Base-by-base conservation (phyloP, 53 echinoderm and acorn worm genomes). In the Crossaster papposus region DNA sequence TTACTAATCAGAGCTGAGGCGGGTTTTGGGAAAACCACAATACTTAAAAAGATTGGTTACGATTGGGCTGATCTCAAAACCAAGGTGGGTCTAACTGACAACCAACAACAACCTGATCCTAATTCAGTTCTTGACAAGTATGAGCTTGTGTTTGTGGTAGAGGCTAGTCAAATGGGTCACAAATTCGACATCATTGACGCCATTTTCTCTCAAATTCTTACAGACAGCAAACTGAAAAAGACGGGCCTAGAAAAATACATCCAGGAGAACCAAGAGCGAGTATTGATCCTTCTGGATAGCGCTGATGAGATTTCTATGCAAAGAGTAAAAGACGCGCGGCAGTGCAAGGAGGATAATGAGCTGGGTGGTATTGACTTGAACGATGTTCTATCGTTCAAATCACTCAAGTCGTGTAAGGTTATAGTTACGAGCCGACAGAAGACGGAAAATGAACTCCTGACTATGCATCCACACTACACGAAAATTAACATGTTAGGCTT, bases 21-120 rank as follows among this genome's bases (percentile, higher is more conserved):
- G 6, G 81, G 81, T 81, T 81, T 55, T 22, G 81, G 81, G 1
- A 81, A 81, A 55, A 55, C 58, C 14, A 81, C 81, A 62, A 62
- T 81, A 4, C 29, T 81, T 54, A 81, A 81, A 79, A 81, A 63
- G 81, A 62, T 81, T 63, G 81, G 33, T 14, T 81, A 81, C 30
- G 81, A 81, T 81, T 81, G 81, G 81, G 81, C 62, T 63, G 15
- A 51, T 30, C 22, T 81, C 2, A 54, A 81, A 29, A 33, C 33
- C 34, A 30, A 32, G 15, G 33, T 4, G 15, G 14, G 5, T 32
- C 23, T 2, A 30, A 22, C 23, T 31, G 1, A 18, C 2, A 22
- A 1, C n/a, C n/a, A n/a, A 6, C 63, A 55, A 33, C 62, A n/a
- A 68, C 0, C 68, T 1, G 28, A 68, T 4, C 11, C 24, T 4